These are phyloP conservation scores for Eutolmus rufibarbis DNA, from an alignment of 2,888 invertebrate species.

Conservation along the genomic window DNA sequence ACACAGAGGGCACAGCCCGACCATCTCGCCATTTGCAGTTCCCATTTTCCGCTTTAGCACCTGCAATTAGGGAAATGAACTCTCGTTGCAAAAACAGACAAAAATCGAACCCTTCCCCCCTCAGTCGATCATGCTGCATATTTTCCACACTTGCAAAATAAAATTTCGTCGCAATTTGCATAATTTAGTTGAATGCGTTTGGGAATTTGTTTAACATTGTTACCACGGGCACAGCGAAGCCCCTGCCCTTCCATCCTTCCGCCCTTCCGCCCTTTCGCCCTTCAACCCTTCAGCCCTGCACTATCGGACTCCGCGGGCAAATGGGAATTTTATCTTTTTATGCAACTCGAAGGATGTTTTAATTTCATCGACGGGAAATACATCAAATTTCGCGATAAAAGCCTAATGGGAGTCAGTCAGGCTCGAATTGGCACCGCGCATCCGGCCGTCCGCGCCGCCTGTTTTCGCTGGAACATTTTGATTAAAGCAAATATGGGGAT, in stretches of 20 bases:
- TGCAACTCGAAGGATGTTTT: neutral
- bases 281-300: neutral
- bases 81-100: neutral
- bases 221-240: neutral
- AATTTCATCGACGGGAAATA: neutral
- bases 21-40: neutral
- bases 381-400: neutral
- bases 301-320: neutral
- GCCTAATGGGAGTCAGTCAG: neutral
- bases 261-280: neutral
- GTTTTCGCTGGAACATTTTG: neutral
- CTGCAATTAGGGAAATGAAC: conserved; percentile 29
- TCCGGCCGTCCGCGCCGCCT: neutral
- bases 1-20: neutral
- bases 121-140: neutral
- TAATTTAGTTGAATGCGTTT: conserved; percentile 2
- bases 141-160: neutral
- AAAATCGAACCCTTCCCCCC: too few relatives aligned
- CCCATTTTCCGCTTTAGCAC: conserved; percentile 13
- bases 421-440: neutral
- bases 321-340: neutral
- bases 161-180: conserved; percentile 1
- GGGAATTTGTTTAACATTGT: conserved; percentile 11
- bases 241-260: neutral
- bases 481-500: neutral